phyloP scores from a whole-genome alignment of 2,888 invertebrate species.

The Aleiodes testaceus region DNA sequence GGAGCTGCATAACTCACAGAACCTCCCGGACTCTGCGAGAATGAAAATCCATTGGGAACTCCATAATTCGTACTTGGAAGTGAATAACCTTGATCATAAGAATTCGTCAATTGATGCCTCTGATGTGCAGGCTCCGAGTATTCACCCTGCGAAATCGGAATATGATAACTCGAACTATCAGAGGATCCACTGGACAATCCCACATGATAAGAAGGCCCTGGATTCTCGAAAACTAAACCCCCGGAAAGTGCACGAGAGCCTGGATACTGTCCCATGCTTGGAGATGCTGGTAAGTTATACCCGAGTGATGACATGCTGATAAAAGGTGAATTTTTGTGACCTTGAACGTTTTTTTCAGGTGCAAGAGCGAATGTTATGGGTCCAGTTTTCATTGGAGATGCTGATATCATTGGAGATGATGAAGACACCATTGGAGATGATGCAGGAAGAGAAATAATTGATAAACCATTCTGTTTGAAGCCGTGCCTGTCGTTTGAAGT shows the following conservation, averaged over 20 bases:
- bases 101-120: no score
- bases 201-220: slow-evolving; percentile 48
- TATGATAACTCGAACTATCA: slow-evolving; percentile 60
- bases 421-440: slow-evolving; percentile 53
- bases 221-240: slow-evolving; percentile 41
- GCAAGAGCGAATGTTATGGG: slow-evolving; percentile 69
- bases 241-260: slow-evolving; percentile 40
- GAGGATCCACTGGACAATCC: slow-evolving; percentile 59
- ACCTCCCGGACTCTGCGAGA: no score
- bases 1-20: slow-evolving; percentile 47
- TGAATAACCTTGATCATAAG: no score
- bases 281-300: no score
- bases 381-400: slow-evolving; percentile 66
- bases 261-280: slow-evolving; percentile 5
- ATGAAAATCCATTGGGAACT: no score
- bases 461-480: slow-evolving; percentile 49
- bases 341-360: no score
- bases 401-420: slow-evolving; percentile 53
- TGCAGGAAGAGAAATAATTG: slow-evolving; percentile 53
- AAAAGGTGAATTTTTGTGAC: no score
- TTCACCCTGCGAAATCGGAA: slow-evolving; percentile 57
- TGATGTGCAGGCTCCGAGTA: slow-evolving; percentile 44
- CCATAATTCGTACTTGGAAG: slow-evolving; percentile 44
- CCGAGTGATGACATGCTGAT: no score
- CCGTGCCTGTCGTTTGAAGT: slow-evolving; percentile 44